Evolutionary conservation across 2,888 invertebrate genomes (phyloP).

Genomic region (Gymnocheta viridis): DNA sequence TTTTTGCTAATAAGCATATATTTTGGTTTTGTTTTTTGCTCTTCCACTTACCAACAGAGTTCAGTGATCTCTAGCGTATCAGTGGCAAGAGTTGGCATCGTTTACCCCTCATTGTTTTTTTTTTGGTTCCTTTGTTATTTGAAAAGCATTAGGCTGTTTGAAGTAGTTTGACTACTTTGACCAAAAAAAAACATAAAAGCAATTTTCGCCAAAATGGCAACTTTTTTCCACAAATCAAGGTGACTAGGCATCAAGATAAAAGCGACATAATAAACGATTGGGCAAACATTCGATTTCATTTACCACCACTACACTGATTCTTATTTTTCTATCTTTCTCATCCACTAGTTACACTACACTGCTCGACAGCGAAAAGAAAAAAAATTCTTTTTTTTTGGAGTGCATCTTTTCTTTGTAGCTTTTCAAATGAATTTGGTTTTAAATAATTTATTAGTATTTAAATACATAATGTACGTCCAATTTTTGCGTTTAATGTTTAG

Average conservation of each 20-base stretch:
- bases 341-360: neutral
- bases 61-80: constrained; percentile 50
- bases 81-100: constrained; percentile 33
- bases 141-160: constrained; percentile 29
- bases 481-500: too few relatives aligned
- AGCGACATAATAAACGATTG: constrained; percentile 80
- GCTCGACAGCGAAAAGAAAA: too few relatives aligned
- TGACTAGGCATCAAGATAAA: constrained; percentile 81
- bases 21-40: constrained; percentile 24
- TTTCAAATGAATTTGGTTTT: too few relatives aligned
- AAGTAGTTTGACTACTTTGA: constrained; percentile 57
- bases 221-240: constrained; percentile 80
- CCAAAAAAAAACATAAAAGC: constrained; percentile 33
- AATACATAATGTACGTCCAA: too few relatives aligned
- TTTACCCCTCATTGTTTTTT: constrained; percentile 23
- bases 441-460: too few relatives aligned
- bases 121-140: constrained; percentile 34
- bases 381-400: too few relatives aligned
- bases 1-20: too few relatives aligned
- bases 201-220: constrained; percentile 75
- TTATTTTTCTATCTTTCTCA: constrained; percentile 19
- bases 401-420: too few relatives aligned
- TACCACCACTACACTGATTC: constrained; percentile 26
- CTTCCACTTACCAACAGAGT: constrained; percentile 34
- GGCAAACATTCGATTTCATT: constrained; percentile 66